Evolutionary conservation across 2,113 vertebrate species (phyloP).

Genomic region (Eubucco bourcierii): DNA sequence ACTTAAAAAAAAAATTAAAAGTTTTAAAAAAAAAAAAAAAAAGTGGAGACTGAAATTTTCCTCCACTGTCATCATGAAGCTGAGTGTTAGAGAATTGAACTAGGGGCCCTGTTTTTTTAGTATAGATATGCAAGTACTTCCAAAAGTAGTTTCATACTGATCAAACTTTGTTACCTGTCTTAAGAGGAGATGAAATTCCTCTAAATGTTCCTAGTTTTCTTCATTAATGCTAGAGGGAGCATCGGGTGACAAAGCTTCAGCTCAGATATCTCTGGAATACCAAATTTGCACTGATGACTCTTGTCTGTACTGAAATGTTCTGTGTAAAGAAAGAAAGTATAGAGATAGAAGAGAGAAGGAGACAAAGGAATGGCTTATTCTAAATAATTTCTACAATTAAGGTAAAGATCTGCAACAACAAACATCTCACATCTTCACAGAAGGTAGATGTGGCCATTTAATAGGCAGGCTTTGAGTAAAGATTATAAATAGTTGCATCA

Average conservation of each 20-base stretch:
- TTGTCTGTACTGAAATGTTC: neutral
- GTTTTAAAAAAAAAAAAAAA: neutral
- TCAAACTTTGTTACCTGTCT: neutral
- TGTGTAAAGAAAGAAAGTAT: neutral
- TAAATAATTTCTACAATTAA: neutral
- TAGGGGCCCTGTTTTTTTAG: neutral
- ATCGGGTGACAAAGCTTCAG: neutral
- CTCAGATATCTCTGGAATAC: neutral
- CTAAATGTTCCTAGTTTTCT: neutral
- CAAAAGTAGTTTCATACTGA: neutral
- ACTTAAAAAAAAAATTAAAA: neutral
- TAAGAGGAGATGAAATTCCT: neutral
- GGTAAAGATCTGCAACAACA: neutral
- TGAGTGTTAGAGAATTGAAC: neutral
- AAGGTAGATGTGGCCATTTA: conserved; percentile 38
- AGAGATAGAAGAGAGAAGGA: neutral
- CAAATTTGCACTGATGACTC: neutral
- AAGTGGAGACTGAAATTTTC: neutral
- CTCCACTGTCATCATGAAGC: neutral
- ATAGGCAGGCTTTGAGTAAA: neutral
- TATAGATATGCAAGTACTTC: neutral
- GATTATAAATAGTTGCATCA: conserved; percentile 1
- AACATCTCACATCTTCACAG: neutral
- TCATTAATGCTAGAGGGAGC: neutral
- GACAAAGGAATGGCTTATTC: neutral